Conservation (phyloP, 2,113 vertebrate genomes). For the Ammodytes marinus region DNA sequence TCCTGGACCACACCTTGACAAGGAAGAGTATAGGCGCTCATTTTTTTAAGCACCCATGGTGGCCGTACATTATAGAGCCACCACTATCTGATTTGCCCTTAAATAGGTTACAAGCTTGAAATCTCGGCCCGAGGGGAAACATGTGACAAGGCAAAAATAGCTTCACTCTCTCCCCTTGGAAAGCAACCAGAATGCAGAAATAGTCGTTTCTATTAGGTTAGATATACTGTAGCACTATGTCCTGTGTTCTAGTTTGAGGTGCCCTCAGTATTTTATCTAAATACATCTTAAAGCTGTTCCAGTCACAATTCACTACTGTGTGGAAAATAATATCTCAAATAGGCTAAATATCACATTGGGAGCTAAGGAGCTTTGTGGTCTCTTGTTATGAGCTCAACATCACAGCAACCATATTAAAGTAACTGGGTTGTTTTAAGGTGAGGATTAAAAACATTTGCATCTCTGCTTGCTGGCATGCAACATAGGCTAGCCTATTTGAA, state of each 20-base stretch:
- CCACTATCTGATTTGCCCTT: slow-evolving; percentile 49
- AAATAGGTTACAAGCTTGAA: slow-evolving; percentile 80
- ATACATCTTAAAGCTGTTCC: background rate
- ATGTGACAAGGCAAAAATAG: slow-evolving; percentile 83
- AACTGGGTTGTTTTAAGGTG: background rate
- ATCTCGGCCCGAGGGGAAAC: slow-evolving; percentile 70
- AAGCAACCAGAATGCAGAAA: slow-evolving; percentile 75
- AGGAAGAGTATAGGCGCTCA: background rate
- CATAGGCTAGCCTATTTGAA: background rate
- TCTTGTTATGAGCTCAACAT: background rate
- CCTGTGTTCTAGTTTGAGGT: slow-evolving; percentile 68
- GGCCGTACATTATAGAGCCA: slow-evolving; percentile 18
- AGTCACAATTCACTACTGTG: background rate
- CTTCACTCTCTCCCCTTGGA: slow-evolving; percentile 71
- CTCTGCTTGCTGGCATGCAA: background rate
- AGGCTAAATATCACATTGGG: background rate
- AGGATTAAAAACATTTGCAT: background rate
- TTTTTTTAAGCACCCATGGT: background rate
- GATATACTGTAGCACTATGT: slow-evolving; percentile 33
- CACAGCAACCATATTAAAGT: background rate
- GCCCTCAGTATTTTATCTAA: slow-evolving; percentile 35
- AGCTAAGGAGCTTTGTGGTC: background rate
- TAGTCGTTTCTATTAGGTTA: slow-evolving; percentile 72
- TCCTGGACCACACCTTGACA: slow-evolving; percentile 23
- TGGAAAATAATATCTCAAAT: slow-evolving; percentile 1